Evolutionary conservation across 2,797 vertebrate species (phyloP), one percentile per base, ranked within the genome.

Genomic region (Anabacerthia variegaticeps): DNA sequence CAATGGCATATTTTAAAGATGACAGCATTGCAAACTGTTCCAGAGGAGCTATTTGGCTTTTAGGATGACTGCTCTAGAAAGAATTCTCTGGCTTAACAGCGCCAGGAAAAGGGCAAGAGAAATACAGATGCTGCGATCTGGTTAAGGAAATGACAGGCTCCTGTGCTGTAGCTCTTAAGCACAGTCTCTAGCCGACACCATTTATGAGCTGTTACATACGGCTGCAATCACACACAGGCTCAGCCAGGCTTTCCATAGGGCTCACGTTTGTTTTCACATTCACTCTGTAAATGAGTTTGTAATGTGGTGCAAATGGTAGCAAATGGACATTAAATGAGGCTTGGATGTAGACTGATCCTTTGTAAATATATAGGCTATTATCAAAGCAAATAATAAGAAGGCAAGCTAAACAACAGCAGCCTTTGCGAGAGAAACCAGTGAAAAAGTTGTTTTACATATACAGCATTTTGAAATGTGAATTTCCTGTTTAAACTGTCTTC

Each of bases 31-130:
- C 22, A 34, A 93, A 69, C 93, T 61, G 77, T 88, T 96, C 95
- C 96, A 95, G 93, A 95, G 88, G 88, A 95, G 91, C 93, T 95
- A 82, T 95, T 96, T 95, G 83, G 77, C 80, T 95, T 95, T 96
- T 85, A 94, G 93, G 71, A 90, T 94, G 95, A 95, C 93, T 97
- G 91, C 95, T 96, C 93, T 88, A 96, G 95, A 95, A 97, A 97
- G 91, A 95, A 95, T 96, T 90, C 59, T 92, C 79, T 74, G 89
- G 74, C 74, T 95, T 82, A 88, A 86, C 52, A 94, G 73, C 44
- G 85, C 63, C 91, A 93, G 89, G 71, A 90, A 92, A 95, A 94
- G 88, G 59, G 95, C 85, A 90, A 84, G 74, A 88, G 88, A 86
- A 95, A 89, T 86, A 89, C 79, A 95, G 91, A 97, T 94, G 91